These are phyloP conservation scores for Dexiosoma caninum DNA, from an alignment of 2,888 invertebrate species.

Conservation along the genomic window DNA sequence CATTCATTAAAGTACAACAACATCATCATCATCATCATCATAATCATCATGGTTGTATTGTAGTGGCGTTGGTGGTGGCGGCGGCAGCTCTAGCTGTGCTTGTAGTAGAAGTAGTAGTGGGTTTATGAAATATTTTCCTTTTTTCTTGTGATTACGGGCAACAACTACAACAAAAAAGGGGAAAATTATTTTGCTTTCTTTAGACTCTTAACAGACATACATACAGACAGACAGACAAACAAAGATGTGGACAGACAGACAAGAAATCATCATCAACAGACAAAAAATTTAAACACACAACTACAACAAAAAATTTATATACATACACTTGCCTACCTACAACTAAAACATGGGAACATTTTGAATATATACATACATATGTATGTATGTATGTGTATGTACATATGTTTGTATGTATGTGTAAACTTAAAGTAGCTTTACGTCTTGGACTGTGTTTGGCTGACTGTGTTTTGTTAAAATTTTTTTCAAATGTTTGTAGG, in stretches of 20 bases:
- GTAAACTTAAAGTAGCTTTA: conserved; percentile 58
- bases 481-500: not conserved
- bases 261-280: conserved; percentile 55
- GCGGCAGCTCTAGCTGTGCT: conserved; percentile 37
- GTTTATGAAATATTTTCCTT: conserved; percentile 16
- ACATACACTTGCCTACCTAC: not conserved
- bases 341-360: conserved; percentile 1
- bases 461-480: conserved; percentile 29
- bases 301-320: not conserved
- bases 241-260: conserved; percentile 40
- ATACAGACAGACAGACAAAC: conserved; percentile 43
- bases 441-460: conserved; percentile 57
- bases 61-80: conserved; percentile 31
- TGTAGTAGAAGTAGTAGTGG: conserved; percentile 44
- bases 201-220: conserved; percentile 57
- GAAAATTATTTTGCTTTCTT: conserved; percentile 62
- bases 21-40: conserved; percentile 9
- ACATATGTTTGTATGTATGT: conserved; percentile 42
- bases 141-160: conserved; percentile 33
- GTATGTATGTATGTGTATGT: conserved; percentile 16
- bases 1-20: conserved; percentile 60
- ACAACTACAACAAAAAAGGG: conserved; percentile 45
- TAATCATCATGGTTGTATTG: conserved; percentile 3
- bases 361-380: not conserved
- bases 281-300: conserved; percentile 41